A percentile compares a stretch with the other conserved stretches of the same genome.
These are phyloP conservation scores for Xiphias gladius DNA, from an alignment of 2,113 vertebrate species.

Conservation along the genomic window DNA sequence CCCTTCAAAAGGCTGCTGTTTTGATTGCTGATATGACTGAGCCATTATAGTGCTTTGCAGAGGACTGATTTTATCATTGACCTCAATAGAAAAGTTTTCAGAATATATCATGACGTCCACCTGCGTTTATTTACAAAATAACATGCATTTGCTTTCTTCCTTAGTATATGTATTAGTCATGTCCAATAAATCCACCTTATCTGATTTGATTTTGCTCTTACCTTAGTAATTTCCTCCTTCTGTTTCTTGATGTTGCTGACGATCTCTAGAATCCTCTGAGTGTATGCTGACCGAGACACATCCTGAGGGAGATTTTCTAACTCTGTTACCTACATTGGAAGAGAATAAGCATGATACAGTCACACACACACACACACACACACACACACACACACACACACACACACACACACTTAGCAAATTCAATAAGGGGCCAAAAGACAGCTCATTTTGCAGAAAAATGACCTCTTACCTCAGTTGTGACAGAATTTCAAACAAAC, in stretches of 20 bases:
- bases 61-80: too few relatives aligned
- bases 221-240: conserved; percentile 95
- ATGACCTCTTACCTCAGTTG: not conserved
- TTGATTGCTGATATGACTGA: not conserved
- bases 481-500: not conserved
- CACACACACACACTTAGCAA: not conserved
- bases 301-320: conserved; percentile 89
- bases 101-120: too few relatives aligned
- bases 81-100: too few relatives aligned
- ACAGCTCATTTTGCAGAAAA: not conserved
- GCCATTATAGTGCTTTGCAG: not conserved
- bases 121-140: too few relatives aligned
- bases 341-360: not conserved
- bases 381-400: too few relatives aligned
- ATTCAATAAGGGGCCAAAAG: not conserved
- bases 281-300: conserved; percentile 90
- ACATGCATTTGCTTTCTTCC: too few relatives aligned
- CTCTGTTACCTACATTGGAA: conserved; percentile 83
- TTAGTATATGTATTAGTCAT: too few relatives aligned
- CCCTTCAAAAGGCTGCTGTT: not conserved
- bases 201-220: conserved; percentile 45
- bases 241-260: conserved; percentile 94
- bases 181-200: too few relatives aligned
- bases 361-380: too few relatives aligned
- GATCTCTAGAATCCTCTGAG: conserved; percentile 93